Evolutionary conservation across 2,888 invertebrate genomes (phyloP).

Genomic region (Notocelia uddmanniana): DNA sequence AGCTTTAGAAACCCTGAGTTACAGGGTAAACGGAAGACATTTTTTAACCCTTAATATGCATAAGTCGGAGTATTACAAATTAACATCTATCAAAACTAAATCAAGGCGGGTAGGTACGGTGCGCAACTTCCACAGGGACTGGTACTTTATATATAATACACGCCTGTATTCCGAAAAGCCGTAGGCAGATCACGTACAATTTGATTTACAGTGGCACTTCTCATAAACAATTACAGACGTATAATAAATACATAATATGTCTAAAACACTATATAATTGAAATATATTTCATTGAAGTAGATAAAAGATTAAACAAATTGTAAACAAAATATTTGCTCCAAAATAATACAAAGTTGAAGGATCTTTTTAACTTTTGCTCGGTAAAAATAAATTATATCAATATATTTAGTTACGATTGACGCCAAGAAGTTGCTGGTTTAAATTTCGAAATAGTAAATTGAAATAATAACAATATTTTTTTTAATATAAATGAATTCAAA

Average conservation of each 20-base stretch:
- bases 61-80: conserved; percentile 70
- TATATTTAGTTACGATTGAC: background rate
- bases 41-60: conserved; percentile 51
- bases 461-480: background rate
- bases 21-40: background rate
- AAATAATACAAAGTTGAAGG: no score
- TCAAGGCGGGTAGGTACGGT: conserved; percentile 64
- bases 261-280: no score
- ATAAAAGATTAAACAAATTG: background rate
- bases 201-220: no score
- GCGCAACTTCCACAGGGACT: conserved; percentile 45
- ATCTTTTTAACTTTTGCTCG: no score
- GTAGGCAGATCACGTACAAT: no score
- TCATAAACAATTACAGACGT: no score
- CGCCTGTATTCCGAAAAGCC: no score
- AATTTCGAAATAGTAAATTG: background rate
- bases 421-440: background rate
- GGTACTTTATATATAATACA: background rate
- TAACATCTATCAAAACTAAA: conserved; percentile 79
- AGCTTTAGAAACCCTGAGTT: no score
- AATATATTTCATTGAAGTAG: background rate
- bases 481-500: conserved; percentile 21
- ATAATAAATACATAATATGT: no score
- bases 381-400: background rate
- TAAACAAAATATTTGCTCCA: no score